phyloP scores from a whole-genome alignment of 2,113 vertebrate species.

The Xerus inauris region DNA sequence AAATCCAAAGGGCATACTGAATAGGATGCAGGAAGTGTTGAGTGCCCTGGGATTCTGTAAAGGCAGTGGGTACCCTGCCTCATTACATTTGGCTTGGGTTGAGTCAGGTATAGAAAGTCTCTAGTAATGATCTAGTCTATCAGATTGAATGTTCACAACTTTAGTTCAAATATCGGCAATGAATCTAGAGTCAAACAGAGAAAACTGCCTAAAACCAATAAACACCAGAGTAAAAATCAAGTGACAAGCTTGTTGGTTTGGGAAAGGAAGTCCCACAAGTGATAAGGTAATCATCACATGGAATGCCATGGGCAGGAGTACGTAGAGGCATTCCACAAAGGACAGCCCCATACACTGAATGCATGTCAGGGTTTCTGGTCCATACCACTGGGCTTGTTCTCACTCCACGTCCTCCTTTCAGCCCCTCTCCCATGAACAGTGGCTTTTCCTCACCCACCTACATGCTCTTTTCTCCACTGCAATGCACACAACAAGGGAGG shows the following conservation, averaged over 20 bases:
- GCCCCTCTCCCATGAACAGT: fast-evolving
- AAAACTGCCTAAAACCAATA: neutral
- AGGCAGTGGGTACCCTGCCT: neutral
- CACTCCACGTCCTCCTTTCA: fast-evolving
- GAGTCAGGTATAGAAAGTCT: neutral
- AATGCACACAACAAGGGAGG: neutral
- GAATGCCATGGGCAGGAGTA: fast-evolving
- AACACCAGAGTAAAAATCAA: neutral
- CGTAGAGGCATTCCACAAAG: fast-evolving
- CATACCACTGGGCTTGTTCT: neutral
- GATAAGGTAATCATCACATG: neutral
- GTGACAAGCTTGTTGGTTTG: neutral
- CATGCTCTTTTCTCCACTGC: fast-evolving
- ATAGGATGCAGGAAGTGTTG: neutral
- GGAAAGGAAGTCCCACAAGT: neutral
- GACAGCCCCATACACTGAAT: neutral
- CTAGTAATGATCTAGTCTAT: neutral
- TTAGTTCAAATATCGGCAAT: constrained; percentile 27
- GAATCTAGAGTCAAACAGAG: neutral
- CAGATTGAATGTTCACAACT: constrained; percentile 21
- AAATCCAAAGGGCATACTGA: neutral
- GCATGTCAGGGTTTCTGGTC: fast-evolving
- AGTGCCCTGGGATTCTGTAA: neutral
- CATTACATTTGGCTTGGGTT: fast-evolving
- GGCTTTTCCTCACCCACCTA: neutral